Conservation (phyloP, 1,140 invertebrate species). For the Ips typographus region DNA sequence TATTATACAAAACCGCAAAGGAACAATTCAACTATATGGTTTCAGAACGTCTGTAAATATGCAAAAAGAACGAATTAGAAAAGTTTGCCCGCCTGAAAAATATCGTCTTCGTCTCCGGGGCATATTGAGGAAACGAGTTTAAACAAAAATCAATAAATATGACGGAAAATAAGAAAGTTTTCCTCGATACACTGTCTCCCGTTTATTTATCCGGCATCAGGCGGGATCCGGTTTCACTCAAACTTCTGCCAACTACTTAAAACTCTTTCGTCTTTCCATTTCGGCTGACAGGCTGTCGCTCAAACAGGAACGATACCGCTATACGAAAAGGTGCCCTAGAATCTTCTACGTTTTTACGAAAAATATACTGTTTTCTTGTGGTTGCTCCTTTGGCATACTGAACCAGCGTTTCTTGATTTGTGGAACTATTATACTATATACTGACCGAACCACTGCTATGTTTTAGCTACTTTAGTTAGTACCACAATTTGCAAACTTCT, state of each 20-base stretch:
- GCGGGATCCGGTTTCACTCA: conserved; percentile 42
- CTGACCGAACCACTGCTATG: too few relatives aligned
- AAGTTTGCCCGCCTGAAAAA: too few relatives aligned
- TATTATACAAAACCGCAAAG: too few relatives aligned
- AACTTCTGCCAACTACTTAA: conserved; percentile 52
- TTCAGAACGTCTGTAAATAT: too few relatives aligned
- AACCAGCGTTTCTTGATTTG: too few relatives aligned
- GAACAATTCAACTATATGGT: too few relatives aligned
- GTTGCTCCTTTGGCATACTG: too few relatives aligned
- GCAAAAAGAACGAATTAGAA: too few relatives aligned
- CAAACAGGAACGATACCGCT: conserved; percentile 43
- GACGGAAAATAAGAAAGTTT: conserved; percentile 34
- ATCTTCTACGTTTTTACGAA: conserved; percentile 42
- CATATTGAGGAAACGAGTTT: conserved; percentile 7
- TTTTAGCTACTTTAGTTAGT: too few relatives aligned
- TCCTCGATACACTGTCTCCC: conserved; percentile 34
- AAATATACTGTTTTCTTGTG: too few relatives aligned
- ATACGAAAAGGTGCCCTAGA: conserved; percentile 25
- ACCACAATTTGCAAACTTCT: too few relatives aligned
- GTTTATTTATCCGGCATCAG: conserved; percentile 44
- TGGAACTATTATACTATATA: too few relatives aligned
- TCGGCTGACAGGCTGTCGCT: conserved; percentile 51
- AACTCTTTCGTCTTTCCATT: conserved; percentile 52
- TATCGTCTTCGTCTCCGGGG: not conserved
- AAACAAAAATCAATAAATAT: conserved; percentile 34